A percentile compares a stretch with the other conserved stretches of the same genome.
Evolutionary conservation across 2,113 vertebrate genomes (phyloP).

Genomic region (Merops nubicus): DNA sequence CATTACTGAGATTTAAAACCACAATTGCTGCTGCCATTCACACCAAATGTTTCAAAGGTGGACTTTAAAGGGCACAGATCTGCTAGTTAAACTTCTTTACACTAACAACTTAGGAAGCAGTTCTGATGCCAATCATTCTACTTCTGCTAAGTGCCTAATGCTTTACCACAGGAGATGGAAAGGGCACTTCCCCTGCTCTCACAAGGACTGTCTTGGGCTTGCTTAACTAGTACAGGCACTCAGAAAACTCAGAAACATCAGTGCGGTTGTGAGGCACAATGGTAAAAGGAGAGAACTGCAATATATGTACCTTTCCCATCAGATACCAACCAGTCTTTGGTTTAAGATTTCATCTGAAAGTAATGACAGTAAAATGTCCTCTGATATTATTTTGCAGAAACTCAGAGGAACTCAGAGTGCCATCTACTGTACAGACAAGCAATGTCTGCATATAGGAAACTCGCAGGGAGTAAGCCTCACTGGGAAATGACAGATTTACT

Average conservation of each 20-base stretch:
- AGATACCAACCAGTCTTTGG: not conserved
- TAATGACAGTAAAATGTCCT: not conserved
- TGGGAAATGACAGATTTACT: not conserved
- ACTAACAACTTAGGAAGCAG: not conserved
- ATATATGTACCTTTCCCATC: not conserved
- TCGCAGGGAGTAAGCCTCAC: not conserved
- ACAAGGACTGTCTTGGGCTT: not conserved
- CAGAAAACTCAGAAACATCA: not conserved
- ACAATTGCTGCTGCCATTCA: not conserved
- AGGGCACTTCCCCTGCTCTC: not conserved
- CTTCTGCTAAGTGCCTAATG: not conserved
- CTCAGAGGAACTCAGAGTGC: conserved; percentile 7
- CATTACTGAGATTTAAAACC: not conserved
- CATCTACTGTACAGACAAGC: conserved; percentile 10
- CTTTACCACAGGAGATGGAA: not conserved
- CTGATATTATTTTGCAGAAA: not conserved
- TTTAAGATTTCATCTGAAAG: not conserved
- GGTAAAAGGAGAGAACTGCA: not conserved
- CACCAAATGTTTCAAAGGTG: not conserved
- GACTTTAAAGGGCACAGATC: not conserved
- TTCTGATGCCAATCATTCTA: not conserved
- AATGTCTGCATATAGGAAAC: not conserved
- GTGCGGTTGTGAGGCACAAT: not conserved
- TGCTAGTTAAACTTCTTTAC: not conserved
- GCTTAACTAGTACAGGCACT: not conserved